Evolutionary conservation across 2,888 invertebrate species (phyloP).

Genomic region (Tenthredo distinguenda): DNA sequence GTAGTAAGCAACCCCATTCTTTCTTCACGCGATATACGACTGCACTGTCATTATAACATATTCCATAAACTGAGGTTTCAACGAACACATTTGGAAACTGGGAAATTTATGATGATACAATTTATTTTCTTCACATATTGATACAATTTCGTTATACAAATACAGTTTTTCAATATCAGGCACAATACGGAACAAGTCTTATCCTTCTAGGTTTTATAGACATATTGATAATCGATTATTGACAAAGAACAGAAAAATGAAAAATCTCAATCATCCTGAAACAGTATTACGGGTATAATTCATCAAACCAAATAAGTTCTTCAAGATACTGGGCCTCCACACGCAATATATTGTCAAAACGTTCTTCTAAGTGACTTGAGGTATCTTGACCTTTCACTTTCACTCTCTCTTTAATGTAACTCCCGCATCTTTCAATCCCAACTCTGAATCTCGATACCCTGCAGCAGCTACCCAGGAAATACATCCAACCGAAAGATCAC

Average conservation of each 20-base stretch:
- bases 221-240: neutral
- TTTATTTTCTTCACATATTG: neutral
- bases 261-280: neutral
- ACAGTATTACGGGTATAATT: neutral
- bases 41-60: slow-evolving; percentile 59
- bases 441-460: slow-evolving; percentile 25
- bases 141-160: neutral
- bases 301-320: neutral
- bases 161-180: neutral
- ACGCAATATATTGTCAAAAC: slow-evolving; percentile 69
- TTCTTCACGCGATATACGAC: slow-evolving; percentile 69
- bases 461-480: slow-evolving; percentile 21
- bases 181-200: neutral
- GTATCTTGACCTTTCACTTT: slow-evolving; percentile 77
- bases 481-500: slow-evolving; percentile 4
- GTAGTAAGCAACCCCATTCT: slow-evolving; percentile 85
- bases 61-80: slow-evolving; percentile 65
- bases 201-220: neutral
- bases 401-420: slow-evolving; percentile 69
- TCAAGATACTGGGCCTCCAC: slow-evolving; percentile 57
- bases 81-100: neutral
- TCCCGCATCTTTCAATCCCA: slow-evolving; percentile 55
- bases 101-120: neutral
- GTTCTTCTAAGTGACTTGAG: slow-evolving; percentile 71
- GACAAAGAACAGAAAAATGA: neutral